A percentile compares a stretch with the other conserved stretches of the same genome.
These are phyloP conservation scores for Tachypleus tridentatus DNA, from an alignment of 1,140 invertebrate species.

Conservation along the genomic window DNA sequence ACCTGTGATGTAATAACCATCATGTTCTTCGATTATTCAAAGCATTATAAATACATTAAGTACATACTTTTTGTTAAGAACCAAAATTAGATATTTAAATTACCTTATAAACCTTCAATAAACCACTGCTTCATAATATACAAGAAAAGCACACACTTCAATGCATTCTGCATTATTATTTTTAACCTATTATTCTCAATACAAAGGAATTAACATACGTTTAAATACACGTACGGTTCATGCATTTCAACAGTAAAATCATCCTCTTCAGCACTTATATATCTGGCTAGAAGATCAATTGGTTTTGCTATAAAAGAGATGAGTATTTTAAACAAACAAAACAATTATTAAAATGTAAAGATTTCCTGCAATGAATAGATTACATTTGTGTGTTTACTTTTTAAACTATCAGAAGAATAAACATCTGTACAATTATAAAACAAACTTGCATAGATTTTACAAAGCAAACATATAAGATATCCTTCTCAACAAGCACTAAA, in stretches of 20 bases:
- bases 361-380: background rate
- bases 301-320: slow-evolving; percentile 65
- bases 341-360: background rate
- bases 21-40: no score
- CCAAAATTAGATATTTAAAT: no score
- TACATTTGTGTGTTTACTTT: background rate
- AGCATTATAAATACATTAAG: no score
- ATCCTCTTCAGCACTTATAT: slow-evolving; percentile 79
- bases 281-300: slow-evolving; percentile 93
- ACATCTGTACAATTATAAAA: no score
- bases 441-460: no score
- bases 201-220: slow-evolving; percentile 37
- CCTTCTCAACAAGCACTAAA: no score
- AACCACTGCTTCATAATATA: background rate
- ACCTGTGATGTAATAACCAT: no score
- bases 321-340: background rate
- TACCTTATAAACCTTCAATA: background rate
- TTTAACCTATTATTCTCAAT: no score
- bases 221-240: slow-evolving; percentile 91
- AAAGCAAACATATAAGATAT: no score
- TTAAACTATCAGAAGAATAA: background rate
- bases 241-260: slow-evolving; percentile 80
- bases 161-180: slow-evolving; percentile 1
- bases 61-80: no score
- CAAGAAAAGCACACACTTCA: background rate